Conservation (phyloP, 2,888 invertebrate species). For the Druceiella hillmani region DNA sequence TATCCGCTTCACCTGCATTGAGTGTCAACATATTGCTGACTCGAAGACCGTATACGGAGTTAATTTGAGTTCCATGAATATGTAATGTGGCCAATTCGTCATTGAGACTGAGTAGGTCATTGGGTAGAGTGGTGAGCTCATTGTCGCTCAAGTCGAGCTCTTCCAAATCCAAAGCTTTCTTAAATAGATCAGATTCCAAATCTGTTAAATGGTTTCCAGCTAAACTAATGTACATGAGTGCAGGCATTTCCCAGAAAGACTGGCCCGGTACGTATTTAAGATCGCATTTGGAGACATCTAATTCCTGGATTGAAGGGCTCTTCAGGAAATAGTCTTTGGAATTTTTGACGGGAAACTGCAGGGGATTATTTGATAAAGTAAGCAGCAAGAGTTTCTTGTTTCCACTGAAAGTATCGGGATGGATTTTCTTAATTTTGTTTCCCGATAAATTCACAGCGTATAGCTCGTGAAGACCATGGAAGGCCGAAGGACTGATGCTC, state of each 20-base stretch:
- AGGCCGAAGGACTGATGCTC: slow-evolving; percentile 62
- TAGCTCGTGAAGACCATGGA: slow-evolving; percentile 60
- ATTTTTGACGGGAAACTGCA: slow-evolving; percentile 43
- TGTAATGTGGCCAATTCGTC: slow-evolving; percentile 61
- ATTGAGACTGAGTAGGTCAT: slow-evolving; percentile 61
- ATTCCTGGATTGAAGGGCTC: slow-evolving; percentile 61
- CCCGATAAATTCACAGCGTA: slow-evolving; percentile 65
- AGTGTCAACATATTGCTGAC: slow-evolving; percentile 60
- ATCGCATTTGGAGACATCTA: slow-evolving; percentile 66
- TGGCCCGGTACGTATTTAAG: slow-evolving; percentile 58
- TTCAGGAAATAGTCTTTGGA: slow-evolving; percentile 50
- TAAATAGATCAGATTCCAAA: slow-evolving; percentile 57
- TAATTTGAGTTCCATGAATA: slow-evolving; percentile 63
- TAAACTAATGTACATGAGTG: slow-evolving; percentile 62
- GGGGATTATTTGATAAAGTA: slow-evolving; percentile 61
- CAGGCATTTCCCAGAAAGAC: slow-evolving; percentile 59
- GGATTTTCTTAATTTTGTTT: slow-evolving; percentile 59
- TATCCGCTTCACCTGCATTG: slow-evolving; percentile 63
- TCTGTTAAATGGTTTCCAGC: slow-evolving; percentile 61
- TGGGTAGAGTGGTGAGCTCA: slow-evolving; percentile 55
- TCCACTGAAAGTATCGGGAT: slow-evolving; percentile 64
- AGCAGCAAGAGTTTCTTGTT: slow-evolving; percentile 61
- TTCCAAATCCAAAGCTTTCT: slow-evolving; percentile 57
- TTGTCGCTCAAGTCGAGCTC: slow-evolving; percentile 71
- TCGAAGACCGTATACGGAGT: slow-evolving; percentile 55